A percentile compares a stretch with the other conserved stretches of the same genome.
Evolutionary conservation across 2,113 vertebrate genomes (phyloP).

Genomic region (Notiomystis cincta): DNA sequence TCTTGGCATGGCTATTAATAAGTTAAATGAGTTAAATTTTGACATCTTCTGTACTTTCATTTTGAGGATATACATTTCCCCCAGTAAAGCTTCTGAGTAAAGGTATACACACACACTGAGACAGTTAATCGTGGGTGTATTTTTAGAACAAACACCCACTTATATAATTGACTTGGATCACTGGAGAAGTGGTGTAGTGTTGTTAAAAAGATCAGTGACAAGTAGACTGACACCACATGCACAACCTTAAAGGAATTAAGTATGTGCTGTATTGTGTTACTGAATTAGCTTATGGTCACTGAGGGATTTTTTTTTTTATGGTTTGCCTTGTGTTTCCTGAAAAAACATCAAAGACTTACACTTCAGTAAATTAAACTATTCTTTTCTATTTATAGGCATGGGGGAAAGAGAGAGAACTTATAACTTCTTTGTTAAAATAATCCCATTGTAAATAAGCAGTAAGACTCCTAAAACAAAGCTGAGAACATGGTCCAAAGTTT

Average conservation of each 20-base stretch:
- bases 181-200: background rate
- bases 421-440: background rate
- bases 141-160: constrained; percentile 1
- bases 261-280: background rate
- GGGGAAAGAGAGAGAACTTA: background rate
- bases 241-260: background rate
- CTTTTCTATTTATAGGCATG: background rate
- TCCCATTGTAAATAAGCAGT: background rate
- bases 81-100: background rate
- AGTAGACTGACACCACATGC: background rate
- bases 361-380: background rate
- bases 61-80: background rate
- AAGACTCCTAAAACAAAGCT: background rate
- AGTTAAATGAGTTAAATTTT: background rate
- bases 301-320: background rate
- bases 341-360: background rate
- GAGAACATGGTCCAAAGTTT: background rate
- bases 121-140: background rate
- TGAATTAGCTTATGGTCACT: background rate
- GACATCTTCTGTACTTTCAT: background rate
- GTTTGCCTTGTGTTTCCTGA: background rate
- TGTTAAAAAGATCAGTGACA: background rate
- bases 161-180: background rate
- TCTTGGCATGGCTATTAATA: background rate
- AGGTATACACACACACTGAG: background rate